These are phyloP conservation scores for Pipa parva DNA, from an alignment of 2,113 vertebrate genomes.

Conservation along the genomic window DNA sequence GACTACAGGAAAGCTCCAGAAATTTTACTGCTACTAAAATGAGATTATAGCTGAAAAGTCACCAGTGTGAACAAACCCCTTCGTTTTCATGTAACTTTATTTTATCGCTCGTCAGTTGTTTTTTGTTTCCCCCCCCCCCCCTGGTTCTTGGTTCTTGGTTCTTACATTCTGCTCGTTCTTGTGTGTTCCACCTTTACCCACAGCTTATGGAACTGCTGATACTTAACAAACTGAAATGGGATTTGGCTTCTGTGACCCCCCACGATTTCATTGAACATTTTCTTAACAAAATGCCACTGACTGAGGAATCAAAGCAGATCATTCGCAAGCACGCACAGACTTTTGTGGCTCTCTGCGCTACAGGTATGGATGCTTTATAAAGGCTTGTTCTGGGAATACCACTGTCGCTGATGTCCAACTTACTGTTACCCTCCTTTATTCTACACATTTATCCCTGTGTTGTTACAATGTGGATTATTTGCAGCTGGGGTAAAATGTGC, in stretches of 20 bases:
- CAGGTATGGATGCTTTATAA: slow-evolving; percentile 72
- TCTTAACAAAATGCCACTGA: slow-evolving; percentile 88
- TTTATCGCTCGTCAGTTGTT: too few relatives aligned
- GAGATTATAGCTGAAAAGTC: too few relatives aligned
- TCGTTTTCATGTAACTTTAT: too few relatives aligned
- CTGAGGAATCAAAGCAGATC: slow-evolving; percentile 84
- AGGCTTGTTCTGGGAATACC: slow-evolving; percentile 45
- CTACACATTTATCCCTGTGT: slow-evolving; percentile 19
- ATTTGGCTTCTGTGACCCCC: slow-evolving; percentile 90
- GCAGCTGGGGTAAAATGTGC: neutral
- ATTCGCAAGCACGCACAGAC: slow-evolving; percentile 96
- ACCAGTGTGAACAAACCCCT: too few relatives aligned
- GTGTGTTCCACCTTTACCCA: slow-evolving; percentile 38
- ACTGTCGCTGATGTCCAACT: slow-evolving; percentile 16
- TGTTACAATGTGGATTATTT: slow-evolving; percentile 52
- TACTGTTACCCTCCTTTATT: slow-evolving; percentile 14
- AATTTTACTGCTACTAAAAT: too few relatives aligned
- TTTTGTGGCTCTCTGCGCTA: slow-evolving; percentile 94
- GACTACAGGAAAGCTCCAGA: too few relatives aligned
- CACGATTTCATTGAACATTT: slow-evolving; percentile 98
- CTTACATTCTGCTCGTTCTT: neutral
- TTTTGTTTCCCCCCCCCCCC: neutral
- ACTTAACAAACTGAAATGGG: slow-evolving; percentile 97
- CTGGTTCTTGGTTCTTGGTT: neutral
- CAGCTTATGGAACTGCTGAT: slow-evolving; percentile 96